These are phyloP conservation scores for Penaeus indicus DNA, from an alignment of 1,140 invertebrate genomes.

Conservation along the genomic window DNA sequence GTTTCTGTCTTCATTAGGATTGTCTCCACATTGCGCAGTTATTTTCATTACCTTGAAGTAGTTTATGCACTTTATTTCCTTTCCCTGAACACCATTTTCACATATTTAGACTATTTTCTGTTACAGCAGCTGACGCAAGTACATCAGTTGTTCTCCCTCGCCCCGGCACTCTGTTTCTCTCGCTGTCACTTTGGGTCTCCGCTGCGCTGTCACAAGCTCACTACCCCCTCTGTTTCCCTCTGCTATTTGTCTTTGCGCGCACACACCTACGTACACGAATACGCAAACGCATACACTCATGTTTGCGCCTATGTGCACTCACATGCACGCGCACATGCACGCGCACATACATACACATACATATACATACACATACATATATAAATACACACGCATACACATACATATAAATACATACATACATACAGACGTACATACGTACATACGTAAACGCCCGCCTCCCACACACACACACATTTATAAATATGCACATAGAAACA, in stretches of 20 bases:
- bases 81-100: too few relatives aligned
- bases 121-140: too few relatives aligned
- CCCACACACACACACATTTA: not conserved
- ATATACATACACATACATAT: not conserved
- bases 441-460: not conserved
- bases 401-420: not conserved
- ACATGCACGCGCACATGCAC: not conserved
- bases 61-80: too few relatives aligned
- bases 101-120: too few relatives aligned
- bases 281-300: not conserved
- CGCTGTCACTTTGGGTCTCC: too few relatives aligned
- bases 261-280: not conserved
- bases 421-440: not conserved
- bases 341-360: not conserved
- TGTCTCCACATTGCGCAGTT: too few relatives aligned
- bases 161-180: too few relatives aligned
- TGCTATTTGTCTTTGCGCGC: not conserved
- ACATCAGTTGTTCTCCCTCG: too few relatives aligned
- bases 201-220: too few relatives aligned
- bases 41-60: too few relatives aligned
- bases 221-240: too few relatives aligned
- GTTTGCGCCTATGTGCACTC: not conserved
- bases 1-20: too few relatives aligned
- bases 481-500: not conserved
- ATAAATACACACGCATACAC: not conserved